Evolutionary conservation across 2,797 vertebrate genomes (phyloP).

Genomic region (Muscicapa comitata): DNA sequence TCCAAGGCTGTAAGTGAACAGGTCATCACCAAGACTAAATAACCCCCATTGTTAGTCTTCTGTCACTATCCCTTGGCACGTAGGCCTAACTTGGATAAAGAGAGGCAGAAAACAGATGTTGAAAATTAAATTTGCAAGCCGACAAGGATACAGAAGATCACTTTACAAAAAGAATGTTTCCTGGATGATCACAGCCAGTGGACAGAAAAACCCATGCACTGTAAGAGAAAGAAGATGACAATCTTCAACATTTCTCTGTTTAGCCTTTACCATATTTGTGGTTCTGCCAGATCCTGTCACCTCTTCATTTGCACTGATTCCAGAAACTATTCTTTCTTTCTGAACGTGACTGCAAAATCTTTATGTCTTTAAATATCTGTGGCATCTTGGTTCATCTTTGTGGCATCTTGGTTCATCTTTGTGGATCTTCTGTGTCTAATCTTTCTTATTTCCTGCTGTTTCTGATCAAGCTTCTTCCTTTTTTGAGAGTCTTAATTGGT

Average conservation of each 20-base stretch:
- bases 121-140: neutral
- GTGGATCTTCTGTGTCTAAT: neutral
- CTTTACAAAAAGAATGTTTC: neutral
- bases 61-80: neutral
- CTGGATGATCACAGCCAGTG: neutral
- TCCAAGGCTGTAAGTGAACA: neutral
- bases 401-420: neutral
- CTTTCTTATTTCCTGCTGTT: neutral
- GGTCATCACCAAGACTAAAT: neutral
- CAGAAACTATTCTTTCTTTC: neutral
- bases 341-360: neutral
- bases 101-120: conserved; percentile 7
- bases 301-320: neutral
- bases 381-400: neutral
- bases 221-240: neutral
- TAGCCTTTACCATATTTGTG: neutral
- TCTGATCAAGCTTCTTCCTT: neutral
- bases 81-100: neutral
- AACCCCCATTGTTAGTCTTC: neutral
- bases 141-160: neutral
- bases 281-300: neutral
- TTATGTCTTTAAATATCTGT: neutral
- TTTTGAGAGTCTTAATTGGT: neutral
- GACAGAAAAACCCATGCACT: neutral
- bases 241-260: neutral